Conservation (phyloP, 2,888 invertebrate genomes). For the Ditula angustiorana region DNA sequence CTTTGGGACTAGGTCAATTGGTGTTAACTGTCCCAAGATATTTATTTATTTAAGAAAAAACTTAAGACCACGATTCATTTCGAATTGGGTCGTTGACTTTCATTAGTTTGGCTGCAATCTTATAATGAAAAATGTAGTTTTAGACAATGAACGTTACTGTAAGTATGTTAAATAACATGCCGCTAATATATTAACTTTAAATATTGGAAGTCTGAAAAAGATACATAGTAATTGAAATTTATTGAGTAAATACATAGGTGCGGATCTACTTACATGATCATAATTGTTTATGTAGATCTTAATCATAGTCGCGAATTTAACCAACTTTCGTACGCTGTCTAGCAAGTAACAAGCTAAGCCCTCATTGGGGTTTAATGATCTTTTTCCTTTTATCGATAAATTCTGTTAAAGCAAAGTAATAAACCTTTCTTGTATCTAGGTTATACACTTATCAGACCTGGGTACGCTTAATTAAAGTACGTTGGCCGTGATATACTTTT, state of each 20-base stretch:
- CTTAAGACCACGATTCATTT: too few species aligned
- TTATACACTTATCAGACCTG: background rate
- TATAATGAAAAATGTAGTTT: constrained; percentile 28
- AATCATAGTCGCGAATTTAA: background rate
- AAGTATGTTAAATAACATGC: constrained; percentile 50
- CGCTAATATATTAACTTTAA: background rate
- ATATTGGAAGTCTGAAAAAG: background rate
- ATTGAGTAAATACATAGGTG: too few species aligned
- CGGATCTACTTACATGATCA: too few species aligned
- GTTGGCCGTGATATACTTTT: too few species aligned
- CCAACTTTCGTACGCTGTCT: constrained; percentile 14
- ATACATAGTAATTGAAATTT: background rate
- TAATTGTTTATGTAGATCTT: background rate
- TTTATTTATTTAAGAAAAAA: too few species aligned
- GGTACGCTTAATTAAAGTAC: background rate
- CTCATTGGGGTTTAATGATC: constrained; percentile 19
- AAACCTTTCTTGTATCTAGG: background rate
- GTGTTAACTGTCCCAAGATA: too few species aligned
- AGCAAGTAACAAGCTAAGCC: constrained; percentile 4
- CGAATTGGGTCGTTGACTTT: too few species aligned
- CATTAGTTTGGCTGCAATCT: background rate
- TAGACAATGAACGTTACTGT: constrained; percentile 47
- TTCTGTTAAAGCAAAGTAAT: background rate
- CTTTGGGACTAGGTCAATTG: too few species aligned
- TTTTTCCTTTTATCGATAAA: constrained; percentile 3